Evolutionary conservation across 2,888 invertebrate species (phyloP).

Genomic region (Ochropleura leucogaster): DNA sequence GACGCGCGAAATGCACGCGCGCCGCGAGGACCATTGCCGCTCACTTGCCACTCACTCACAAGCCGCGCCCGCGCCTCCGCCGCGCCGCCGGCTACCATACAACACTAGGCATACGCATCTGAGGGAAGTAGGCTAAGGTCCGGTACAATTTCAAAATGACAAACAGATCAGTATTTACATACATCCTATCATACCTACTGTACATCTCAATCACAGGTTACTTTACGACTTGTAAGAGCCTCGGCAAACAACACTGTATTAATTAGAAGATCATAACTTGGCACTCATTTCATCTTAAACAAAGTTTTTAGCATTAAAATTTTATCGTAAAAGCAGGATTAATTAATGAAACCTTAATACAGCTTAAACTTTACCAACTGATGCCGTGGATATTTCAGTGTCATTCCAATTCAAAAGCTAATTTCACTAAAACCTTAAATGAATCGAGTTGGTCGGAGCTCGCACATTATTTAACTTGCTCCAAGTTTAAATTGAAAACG

Average conservation of each 20-base stretch:
- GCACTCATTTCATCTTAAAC: constrained; percentile 15
- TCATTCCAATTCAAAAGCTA: constrained; percentile 89
- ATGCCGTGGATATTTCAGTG: constrained; percentile 84
- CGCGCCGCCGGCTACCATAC: constrained; percentile 29
- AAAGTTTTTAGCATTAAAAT: constrained; percentile 44
- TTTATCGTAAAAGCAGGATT: constrained; percentile 72
- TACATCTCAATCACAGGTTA: not conserved
- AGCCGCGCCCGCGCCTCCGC: constrained; percentile 53
- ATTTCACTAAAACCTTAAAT: constrained; percentile 90
- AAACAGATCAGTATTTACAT: not conserved
- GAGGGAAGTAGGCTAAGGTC: not conserved
- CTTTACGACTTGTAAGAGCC: not conserved
- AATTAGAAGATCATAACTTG: constrained; percentile 43
- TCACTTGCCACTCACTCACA: constrained; percentile 71
- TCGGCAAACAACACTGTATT: constrained; percentile 8
- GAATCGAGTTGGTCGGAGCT: constrained; percentile 89
- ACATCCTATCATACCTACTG: too few relatives aligned
- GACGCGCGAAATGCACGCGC: constrained; percentile 85
- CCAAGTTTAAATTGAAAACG: constrained; percentile 91
- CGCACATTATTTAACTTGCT: constrained; percentile 90
- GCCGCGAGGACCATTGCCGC: constrained; percentile 78
- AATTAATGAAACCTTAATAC: constrained; percentile 76
- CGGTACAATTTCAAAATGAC: not conserved
- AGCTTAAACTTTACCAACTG: constrained; percentile 74
- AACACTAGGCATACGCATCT: constrained; percentile 1